Conservation (phyloP, 2,113 vertebrate genomes). For the Mirounga angustirostris region DNA sequence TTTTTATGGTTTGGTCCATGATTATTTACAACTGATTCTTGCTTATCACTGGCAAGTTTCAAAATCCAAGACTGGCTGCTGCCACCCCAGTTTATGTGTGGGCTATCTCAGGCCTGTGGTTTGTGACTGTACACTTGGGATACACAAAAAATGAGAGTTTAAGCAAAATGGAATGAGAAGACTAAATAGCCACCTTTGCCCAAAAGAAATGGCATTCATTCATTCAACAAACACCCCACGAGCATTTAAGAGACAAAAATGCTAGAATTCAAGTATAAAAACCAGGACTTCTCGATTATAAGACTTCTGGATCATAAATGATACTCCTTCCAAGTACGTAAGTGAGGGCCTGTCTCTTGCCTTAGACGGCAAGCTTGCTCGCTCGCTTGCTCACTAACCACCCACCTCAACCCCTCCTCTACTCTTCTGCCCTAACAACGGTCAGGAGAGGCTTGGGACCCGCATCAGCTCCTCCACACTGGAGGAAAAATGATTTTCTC, state of each 20-base stretch:
- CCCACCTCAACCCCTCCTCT: not conserved
- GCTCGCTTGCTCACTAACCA: not conserved
- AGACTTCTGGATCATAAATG: not conserved
- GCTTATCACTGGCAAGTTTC: conserved; percentile 36
- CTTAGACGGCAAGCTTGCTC: not conserved
- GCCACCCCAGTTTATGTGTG: not conserved
- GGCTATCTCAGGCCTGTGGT: not conserved
- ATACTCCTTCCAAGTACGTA: not conserved
- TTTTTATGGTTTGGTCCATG: not conserved
- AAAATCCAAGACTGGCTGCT: conserved; percentile 33
- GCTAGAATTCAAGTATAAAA: conserved; percentile 46
- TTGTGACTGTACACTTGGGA: not conserved
- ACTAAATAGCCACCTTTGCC: not conserved
- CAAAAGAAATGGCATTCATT: conserved; percentile 36
- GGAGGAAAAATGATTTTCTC: conserved; percentile 16
- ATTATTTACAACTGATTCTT: conserved; percentile 56
- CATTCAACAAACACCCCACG: not conserved
- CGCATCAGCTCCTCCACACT: not conserved
- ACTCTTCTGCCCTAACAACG: not conserved
- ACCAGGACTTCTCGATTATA: not conserved
- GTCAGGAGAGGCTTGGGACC: not conserved
- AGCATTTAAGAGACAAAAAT: conserved; percentile 52
- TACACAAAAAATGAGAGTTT: conserved; percentile 36
- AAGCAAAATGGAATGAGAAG: conserved; percentile 57
- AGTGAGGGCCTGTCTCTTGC: not conserved